A percentile compares a stretch with the other conserved stretches of the same genome.
Conservation (phyloP, 2,888 invertebrate genomes). For the Anorthoa munda region DNA sequence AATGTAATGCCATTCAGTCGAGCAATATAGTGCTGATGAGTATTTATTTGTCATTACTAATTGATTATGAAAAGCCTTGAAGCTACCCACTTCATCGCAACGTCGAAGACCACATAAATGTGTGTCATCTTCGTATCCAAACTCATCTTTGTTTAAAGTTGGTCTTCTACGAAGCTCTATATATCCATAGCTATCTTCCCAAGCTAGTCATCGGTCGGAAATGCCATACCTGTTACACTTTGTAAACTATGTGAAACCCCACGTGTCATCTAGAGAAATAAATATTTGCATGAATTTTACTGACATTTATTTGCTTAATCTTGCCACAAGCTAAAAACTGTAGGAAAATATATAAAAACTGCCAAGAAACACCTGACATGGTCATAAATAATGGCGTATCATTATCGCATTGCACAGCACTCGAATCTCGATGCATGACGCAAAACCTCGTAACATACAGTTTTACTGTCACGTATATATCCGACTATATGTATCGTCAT, state of each 20-base stretch:
- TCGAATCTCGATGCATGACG: slow-evolving; percentile 51
- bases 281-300: neutral
- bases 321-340: neutral
- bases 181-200: slow-evolving; percentile 3
- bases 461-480: slow-evolving; percentile 28
- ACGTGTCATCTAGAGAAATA: neutral
- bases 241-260: slow-evolving; percentile 8
- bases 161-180: slow-evolving; percentile 1
- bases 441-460: slow-evolving; percentile 56
- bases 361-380: slow-evolving; percentile 45
- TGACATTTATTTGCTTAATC: neutral
- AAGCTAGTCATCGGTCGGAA: slow-evolving; percentile 45
- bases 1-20: slow-evolving; percentile 7
- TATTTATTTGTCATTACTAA: slow-evolving; percentile 20
- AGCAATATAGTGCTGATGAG: slow-evolving; percentile 27
- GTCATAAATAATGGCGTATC: slow-evolving; percentile 50
- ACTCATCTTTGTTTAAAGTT: neutral
- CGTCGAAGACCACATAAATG: slow-evolving; percentile 3
- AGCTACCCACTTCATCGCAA: slow-evolving; percentile 1
- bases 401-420: slow-evolving; percentile 61
- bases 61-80: slow-evolving; percentile 8
- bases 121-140: slow-evolving; percentile 19
- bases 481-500: slow-evolving; percentile 11
- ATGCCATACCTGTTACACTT: slow-evolving; percentile 50
- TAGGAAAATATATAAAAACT: neutral